Base-by-base conservation (phyloP, 2,113 vertebrate species). In the Malaclemys terrapin region DNA sequence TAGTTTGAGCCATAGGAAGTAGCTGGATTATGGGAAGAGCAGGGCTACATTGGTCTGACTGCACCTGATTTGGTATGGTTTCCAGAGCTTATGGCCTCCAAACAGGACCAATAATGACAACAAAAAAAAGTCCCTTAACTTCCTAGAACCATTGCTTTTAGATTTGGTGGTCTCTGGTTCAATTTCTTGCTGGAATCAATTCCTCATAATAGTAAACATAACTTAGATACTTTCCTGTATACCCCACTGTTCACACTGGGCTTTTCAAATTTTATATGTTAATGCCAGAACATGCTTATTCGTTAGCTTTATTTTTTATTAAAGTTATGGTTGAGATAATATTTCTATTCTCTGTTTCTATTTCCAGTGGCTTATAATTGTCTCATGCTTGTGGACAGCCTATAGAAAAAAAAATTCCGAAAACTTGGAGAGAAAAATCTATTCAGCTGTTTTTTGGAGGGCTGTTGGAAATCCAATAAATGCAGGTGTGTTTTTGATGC, bases 1-100 rank as follows among this genome's bases (percentile, higher is more conserved):
- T 53, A 53, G 3, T 12, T 49, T 76, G 17, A 87, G 4, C 42
- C 10, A 5, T 0, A 4, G 57, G 4, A 82, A 54, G 76, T 1
- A 80, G 19, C 0, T 54, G 11, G 85, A 27, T 31, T 8, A 91
- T 38, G 29, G 13, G 13, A 81, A 54, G 1, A 56, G 17, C 12
- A 47, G 11, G 75, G 2, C 2, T 49, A 2, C 25, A 82, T 31
- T 56, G 82, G 2, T 82, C 53, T 62, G 8, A 25, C 59, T 47
- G 19, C 42, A 78, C 0, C 3, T 59, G 1, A 69, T 91, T 84
- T 57, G 1, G 54, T 89, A 78, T 47, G 42, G 22, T 78, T 76
- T 59, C n/a, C n/a, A 56, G 52, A 72, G 8, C 8, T 69, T 85
- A 17, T 52, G 19, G 20, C 1, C 3, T 62, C 80, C 25, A 82